Conservation (phyloP, 2,113 vertebrate species). For the Pseudopodoces humilis region DNA sequence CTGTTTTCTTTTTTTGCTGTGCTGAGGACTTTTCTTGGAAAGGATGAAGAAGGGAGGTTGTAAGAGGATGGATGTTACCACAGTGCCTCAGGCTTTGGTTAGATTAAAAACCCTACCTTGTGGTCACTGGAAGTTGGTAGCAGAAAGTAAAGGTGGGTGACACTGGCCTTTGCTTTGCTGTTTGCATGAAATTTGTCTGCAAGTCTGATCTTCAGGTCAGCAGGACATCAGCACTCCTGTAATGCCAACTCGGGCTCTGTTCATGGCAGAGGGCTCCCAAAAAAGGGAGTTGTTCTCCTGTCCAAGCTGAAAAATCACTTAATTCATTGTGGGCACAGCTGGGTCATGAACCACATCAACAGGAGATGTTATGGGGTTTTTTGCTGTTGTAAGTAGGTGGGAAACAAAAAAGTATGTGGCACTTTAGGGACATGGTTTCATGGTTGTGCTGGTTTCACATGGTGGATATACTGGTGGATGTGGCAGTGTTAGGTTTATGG, state of each 20-base stretch:
- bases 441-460: too few relatives aligned
- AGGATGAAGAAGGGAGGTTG: background rate
- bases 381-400: background rate
- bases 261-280: background rate
- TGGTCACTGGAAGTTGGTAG: background rate
- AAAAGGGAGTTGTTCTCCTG: background rate
- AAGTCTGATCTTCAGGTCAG: background rate
- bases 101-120: background rate
- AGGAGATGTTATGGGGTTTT: background rate
- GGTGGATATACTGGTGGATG: too few relatives aligned
- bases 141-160: background rate
- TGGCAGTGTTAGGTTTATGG: background rate
- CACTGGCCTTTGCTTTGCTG: background rate
- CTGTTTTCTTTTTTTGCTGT: background rate
- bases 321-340: background rate
- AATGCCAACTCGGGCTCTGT: background rate
- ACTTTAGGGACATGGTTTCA: background rate
- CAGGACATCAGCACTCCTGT: background rate
- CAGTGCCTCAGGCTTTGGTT: background rate
- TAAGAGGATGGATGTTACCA: background rate
- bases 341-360: accelerated
- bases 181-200: background rate
- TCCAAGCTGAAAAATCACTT: background rate
- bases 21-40: background rate
- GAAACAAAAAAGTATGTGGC: background rate